These are phyloP conservation scores for Maccullochella peelii DNA, from an alignment of 2,113 vertebrate species.

Conservation along the genomic window DNA sequence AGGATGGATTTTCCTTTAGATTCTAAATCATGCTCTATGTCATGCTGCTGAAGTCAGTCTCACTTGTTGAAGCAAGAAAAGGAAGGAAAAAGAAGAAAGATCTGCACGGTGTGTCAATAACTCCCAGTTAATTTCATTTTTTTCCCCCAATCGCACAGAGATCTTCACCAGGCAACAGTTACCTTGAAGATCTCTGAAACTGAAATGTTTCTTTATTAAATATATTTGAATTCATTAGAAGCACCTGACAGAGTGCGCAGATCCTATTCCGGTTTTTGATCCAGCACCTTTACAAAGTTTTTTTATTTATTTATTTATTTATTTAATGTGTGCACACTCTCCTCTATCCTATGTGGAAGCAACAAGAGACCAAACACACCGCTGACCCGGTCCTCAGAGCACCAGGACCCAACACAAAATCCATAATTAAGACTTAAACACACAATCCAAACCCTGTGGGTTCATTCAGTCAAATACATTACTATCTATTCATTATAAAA, in stretches of 20 bases:
- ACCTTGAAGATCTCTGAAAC: not conserved
- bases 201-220: not conserved
- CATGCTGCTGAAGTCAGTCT: not conserved
- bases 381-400: conserved; percentile 62
- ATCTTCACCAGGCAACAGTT: conserved; percentile 1
- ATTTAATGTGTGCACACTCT: conserved; percentile 8
- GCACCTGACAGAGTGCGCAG: conserved; percentile 4
- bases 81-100: not conserved
- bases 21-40: not conserved
- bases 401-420: conserved; percentile 53
- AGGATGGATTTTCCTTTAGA: conserved; percentile 17
- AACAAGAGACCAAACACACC: conserved; percentile 40
- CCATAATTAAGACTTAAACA: conserved; percentile 74
- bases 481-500: conserved; percentile 73
- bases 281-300: conserved; percentile 11
- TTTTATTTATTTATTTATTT: not conserved
- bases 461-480: conserved; percentile 85
- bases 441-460: conserved; percentile 70
- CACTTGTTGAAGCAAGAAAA: not conserved
- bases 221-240: not conserved
- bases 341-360: conserved; percentile 14
- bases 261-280: not conserved
- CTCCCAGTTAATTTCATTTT: not conserved
- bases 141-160: too few relatives aligned
- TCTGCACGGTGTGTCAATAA: conserved; percentile 24